phyloP scores from a whole-genome alignment of 2,113 vertebrate species.

The Notothenia rossii region DNA sequence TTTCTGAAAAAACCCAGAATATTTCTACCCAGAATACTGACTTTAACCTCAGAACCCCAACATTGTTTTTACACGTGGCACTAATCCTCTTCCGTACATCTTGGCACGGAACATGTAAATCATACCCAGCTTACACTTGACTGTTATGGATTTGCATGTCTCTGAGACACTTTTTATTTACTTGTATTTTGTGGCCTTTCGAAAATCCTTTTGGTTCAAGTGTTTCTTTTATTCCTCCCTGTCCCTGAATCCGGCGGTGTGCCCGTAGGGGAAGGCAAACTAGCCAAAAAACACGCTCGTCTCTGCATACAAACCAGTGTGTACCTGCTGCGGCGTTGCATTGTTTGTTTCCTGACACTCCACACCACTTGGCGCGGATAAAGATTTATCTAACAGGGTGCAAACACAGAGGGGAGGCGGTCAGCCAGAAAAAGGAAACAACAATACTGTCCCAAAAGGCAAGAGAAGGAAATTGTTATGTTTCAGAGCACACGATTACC shows the following conservation, averaged over 20 bases:
- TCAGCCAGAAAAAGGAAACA: constrained; percentile 45
- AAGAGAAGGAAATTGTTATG: constrained; percentile 33
- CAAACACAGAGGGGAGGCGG: constrained; percentile 31
- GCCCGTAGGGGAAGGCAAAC: constrained; percentile 12
- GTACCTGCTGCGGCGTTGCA: constrained; percentile 26
- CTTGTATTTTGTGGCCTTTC: neutral
- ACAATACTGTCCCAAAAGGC: constrained; percentile 9
- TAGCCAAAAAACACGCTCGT: neutral
- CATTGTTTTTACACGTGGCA: too few relatives aligned
- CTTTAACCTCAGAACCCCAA: too few relatives aligned
- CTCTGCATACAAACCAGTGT: constrained; percentile 33
- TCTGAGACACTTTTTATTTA: neutral
- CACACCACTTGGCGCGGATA: constrained; percentile 34
- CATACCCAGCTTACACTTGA: neutral
- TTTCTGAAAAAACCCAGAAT: too few relatives aligned
- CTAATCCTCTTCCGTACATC: too few relatives aligned
- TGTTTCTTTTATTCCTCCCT: neutral
- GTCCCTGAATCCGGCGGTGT: constrained; percentile 3
- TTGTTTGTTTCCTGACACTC: constrained; percentile 37
- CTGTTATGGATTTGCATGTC: neutral
- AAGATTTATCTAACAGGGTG: constrained; percentile 52
- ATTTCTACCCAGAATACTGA: too few relatives aligned
- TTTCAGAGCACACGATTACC: constrained; percentile 21
- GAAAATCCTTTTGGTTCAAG: neutral
- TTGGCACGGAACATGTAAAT: neutral